These are phyloP conservation scores for Dasyornis broadbenti DNA, from an alignment of 2,113 vertebrate genomes.

Conservation along the genomic window DNA sequence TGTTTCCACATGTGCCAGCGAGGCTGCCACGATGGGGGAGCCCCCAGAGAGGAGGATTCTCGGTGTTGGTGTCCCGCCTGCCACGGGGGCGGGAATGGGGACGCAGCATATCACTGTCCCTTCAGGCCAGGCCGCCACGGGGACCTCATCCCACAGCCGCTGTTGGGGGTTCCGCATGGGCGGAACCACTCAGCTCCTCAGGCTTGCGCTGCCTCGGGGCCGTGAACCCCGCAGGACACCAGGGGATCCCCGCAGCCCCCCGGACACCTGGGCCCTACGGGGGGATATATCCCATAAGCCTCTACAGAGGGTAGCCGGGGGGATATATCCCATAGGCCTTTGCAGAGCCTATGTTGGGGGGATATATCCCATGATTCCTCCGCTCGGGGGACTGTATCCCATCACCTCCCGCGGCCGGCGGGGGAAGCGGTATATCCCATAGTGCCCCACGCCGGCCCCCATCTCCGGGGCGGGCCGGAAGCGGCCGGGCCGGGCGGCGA, in stretches of 20 bases:
- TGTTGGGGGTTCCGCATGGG: not conserved
- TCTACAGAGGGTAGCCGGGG: rapidly evolving
- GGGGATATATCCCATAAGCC: not conserved
- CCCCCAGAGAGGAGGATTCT: too few relatives aligned
- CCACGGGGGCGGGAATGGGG: not conserved
- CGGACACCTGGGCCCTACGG: rapidly evolving
- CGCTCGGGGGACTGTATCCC: not conserved
- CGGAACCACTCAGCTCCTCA: not conserved
- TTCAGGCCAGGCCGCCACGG: not conserved
- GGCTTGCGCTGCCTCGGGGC: not conserved
- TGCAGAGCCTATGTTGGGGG: rapidly evolving
- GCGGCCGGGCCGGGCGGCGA: slow-evolving; percentile 25
- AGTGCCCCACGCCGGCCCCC: not conserved
- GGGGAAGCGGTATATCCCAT: not conserved
- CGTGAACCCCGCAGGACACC: not conserved
- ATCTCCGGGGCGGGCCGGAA: slow-evolving; percentile 43
- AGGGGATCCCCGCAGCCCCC: rapidly evolving
- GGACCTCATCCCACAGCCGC: not conserved
- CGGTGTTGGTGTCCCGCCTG: not conserved
- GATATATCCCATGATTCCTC: not conserved
- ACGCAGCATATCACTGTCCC: not conserved
- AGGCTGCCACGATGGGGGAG: not conserved
- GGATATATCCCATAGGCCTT: not conserved
- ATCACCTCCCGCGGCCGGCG: too few relatives aligned
- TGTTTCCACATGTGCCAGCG: not conserved